Percentiles rank a stretch among this genome's conserved stretches.
Evolutionary conservation across 2,888 invertebrate genomes (phyloP).

Genomic region (Acanthopleura granulata): DNA sequence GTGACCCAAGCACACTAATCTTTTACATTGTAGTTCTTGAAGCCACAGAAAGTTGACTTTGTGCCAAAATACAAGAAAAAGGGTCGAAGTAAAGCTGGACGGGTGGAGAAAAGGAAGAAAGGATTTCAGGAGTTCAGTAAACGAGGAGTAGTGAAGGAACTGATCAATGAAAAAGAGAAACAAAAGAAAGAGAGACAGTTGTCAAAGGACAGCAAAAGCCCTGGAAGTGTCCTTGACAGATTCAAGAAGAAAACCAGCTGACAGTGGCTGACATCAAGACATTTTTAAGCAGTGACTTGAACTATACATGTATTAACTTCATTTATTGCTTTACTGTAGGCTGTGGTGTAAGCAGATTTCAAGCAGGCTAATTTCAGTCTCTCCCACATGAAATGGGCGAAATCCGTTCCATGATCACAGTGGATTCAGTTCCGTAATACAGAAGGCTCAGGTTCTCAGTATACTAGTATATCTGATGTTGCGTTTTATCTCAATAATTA

Average conservation of each 20-base stretch:
- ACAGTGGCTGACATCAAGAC: neutral
- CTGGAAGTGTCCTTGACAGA: neutral
- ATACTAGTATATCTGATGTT: too few relatives aligned
- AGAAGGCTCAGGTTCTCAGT: too few relatives aligned
- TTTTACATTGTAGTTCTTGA: constrained; percentile 75
- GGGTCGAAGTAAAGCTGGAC: constrained; percentile 59
- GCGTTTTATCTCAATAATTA: too few relatives aligned
- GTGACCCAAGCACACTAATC: too few relatives aligned
- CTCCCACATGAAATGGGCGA: too few relatives aligned
- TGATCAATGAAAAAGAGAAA: neutral
- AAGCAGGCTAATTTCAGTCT: too few relatives aligned
- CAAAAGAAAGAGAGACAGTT: neutral
- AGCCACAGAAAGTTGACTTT: constrained; percentile 83
- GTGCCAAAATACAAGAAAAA: constrained; percentile 84
- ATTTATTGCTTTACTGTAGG: too few relatives aligned
- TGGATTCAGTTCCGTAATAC: too few relatives aligned
- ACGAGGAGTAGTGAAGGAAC: neutral
- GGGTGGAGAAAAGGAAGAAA: constrained; percentile 55
- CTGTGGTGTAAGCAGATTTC: too few relatives aligned
- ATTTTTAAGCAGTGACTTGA: too few relatives aligned
- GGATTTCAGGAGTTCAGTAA: constrained; percentile 46
- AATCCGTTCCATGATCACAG: too few relatives aligned
- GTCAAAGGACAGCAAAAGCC: neutral
- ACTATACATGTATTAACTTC: too few relatives aligned
- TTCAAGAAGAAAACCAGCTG: neutral